Base-by-base conservation (phyloP, 1,140 invertebrate genomes). In the Eurosta solidaginis region DNA sequence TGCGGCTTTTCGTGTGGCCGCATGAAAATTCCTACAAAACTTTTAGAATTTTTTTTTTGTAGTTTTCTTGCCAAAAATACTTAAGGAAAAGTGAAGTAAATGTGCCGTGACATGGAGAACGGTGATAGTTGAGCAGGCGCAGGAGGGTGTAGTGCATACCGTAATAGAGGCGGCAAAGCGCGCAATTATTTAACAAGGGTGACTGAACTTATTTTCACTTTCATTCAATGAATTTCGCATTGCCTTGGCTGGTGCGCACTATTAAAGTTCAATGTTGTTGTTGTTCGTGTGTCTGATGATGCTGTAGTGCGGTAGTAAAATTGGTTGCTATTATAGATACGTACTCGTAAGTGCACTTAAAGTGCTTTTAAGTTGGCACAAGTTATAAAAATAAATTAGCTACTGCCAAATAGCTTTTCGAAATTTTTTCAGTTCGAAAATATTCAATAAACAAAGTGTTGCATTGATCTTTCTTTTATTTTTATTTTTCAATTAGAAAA, bases 321-420 rank as follows among this genome's bases (percentile, higher is more conserved):
- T 33, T 68, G 33, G 5, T 4, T 68, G 59, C 52, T 6, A 1
- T n/a, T n/a, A n/a, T n/a, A n/a, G n/a, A n/a, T 49, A n/a, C 20
- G 20, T 27, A 20, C 22, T 54, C 22, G n/a, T 68, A 40, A 68
- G 59, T 68, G 59, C 59, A 59, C 54, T 59, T 59, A 33, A 59
- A 59, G 59, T 40, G 27, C 59, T 68, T 40, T n/a, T 10, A 20
- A 42, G 33, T 68, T 68, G 59, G 59, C 59, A 68, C 36, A 40
- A 29, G 33, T n/a, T 68, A 68, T 68, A 68, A 68, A 68, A 68
- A 68, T 68, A 68, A 68, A 68, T 68, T 40, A 33, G n/a, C 33
- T 68, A 40, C 33, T 40, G 59, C 59, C 59, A 68, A 68, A 68
- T 68, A 68, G 59, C 59, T 40, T 40, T 20, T 40, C 10, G 59